Evolutionary conservation across 2,888 invertebrate species (phyloP).

Genomic region (Parascotia fuliginaria): DNA sequence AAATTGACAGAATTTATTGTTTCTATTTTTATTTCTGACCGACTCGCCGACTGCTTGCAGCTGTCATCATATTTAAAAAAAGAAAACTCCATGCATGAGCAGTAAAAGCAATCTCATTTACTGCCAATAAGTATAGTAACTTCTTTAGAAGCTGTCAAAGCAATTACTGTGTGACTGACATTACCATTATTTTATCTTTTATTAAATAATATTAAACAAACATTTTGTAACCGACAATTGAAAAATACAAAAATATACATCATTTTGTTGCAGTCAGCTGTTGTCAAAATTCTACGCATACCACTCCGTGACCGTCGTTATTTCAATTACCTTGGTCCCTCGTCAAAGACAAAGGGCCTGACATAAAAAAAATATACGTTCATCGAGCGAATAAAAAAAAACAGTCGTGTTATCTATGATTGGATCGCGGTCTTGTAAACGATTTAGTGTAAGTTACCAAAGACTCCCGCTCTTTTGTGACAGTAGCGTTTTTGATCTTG

Average conservation of each 20-base stretch:
- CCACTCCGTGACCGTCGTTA: slow-evolving; percentile 78
- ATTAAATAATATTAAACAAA: slow-evolving; percentile 20
- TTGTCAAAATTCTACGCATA: slow-evolving; percentile 81
- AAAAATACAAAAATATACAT: slow-evolving; percentile 41
- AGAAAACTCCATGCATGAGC: too few species aligned
- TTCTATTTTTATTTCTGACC: too few species aligned
- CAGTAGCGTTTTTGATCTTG: slow-evolving; percentile 70
- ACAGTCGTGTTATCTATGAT: slow-evolving; percentile 81
- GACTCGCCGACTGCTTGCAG: too few species aligned
- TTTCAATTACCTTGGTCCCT: slow-evolving; percentile 82
- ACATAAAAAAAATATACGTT: slow-evolving; percentile 68
- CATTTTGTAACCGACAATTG: slow-evolving; percentile 38
- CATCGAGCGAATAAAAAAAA: slow-evolving; percentile 61
- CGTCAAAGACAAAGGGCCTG: slow-evolving; percentile 85
- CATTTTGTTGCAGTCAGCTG: slow-evolving; percentile 68
- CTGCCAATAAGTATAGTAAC: too few species aligned
- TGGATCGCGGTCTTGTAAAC: slow-evolving; percentile 83
- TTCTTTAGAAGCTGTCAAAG: too few species aligned
- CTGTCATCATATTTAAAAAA: too few species aligned
- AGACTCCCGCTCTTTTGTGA: slow-evolving; percentile 67
- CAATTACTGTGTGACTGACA: too few species aligned
- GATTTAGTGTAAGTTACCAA: slow-evolving; percentile 78
- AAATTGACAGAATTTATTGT: not conserved
- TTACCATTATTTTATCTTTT: too few species aligned
- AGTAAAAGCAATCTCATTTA: too few species aligned